phyloP scores from a whole-genome alignment of 2,888 invertebrate genomes.

The Eupithecia dodoneata region DNA sequence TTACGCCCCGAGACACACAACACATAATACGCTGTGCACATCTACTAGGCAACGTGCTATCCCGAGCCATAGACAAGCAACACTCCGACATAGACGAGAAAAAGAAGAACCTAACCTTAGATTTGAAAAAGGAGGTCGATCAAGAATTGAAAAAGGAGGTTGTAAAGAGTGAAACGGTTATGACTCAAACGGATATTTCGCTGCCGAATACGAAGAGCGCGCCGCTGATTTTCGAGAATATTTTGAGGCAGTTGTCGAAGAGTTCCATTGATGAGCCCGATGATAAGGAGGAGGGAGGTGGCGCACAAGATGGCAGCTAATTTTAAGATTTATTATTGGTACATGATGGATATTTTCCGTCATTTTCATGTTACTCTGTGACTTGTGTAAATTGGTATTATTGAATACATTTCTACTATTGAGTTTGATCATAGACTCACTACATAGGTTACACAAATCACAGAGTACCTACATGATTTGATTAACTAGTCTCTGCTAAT shows the following conservation, averaged over 20 bases:
- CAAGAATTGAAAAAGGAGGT: constrained; percentile 48
- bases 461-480: too few species aligned
- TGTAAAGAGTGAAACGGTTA: constrained; percentile 59
- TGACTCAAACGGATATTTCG: constrained; percentile 79
- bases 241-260: constrained; percentile 71
- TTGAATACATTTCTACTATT: neutral
- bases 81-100: constrained; percentile 45
- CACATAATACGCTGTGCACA: constrained; percentile 77
- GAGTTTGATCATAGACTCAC: neutral
- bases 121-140: constrained; percentile 61
- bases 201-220: constrained; percentile 78
- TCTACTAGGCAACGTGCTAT: constrained; percentile 68
- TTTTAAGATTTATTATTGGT: neutral
- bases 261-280: constrained; percentile 67
- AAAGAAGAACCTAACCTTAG: constrained; percentile 68
- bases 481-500: too few species aligned
- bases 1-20: constrained; percentile 73
- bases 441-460: too few species aligned
- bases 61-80: constrained; percentile 65
- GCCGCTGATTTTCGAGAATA: constrained; percentile 78
- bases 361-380: neutral
- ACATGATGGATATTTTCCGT: neutral
- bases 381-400: neutral
- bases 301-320: neutral
- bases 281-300: neutral